These are phyloP conservation scores for Tuta absoluta DNA, from an alignment of 2,888 invertebrate species.

Conservation along the genomic window DNA sequence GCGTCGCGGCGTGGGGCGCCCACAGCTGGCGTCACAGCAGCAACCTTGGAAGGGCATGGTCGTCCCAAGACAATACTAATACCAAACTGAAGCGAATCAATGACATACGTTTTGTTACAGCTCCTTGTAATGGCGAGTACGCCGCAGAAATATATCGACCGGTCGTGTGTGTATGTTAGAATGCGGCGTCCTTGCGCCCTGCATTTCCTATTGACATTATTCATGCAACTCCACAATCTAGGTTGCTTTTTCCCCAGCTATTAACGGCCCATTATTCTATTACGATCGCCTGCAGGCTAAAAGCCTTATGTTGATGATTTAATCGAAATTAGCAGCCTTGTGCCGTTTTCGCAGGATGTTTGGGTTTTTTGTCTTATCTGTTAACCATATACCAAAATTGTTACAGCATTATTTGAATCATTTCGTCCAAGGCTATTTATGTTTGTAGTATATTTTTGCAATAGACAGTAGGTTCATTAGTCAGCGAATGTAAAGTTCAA, in stretches of 20 bases:
- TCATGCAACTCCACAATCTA: constrained; percentile 33
- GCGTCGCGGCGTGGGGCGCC: constrained; percentile 35
- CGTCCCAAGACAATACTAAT: constrained; percentile 44
- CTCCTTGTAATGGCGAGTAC: constrained; percentile 54
- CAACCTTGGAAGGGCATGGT: constrained; percentile 49
- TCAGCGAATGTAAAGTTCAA: not conserved
- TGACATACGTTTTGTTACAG: not conserved
- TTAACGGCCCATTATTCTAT: not conserved
- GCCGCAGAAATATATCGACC: constrained; percentile 79
- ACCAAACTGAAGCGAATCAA: constrained; percentile 35
- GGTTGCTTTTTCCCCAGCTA: constrained; percentile 18
- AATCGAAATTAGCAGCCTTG: constrained; percentile 20
- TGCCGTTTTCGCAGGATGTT: constrained; percentile 24
- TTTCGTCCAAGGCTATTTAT: constrained; percentile 16
- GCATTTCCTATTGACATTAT: constrained; percentile 49
- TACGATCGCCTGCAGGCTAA: constrained; percentile 1
- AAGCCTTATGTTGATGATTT: not conserved
- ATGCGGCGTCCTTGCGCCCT: constrained; percentile 58
- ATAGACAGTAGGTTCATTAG: not conserved
- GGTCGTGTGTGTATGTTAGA: constrained; percentile 50
- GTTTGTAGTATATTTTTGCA: not conserved
- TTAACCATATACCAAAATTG: constrained; percentile 21
- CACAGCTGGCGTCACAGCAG: constrained; percentile 40
- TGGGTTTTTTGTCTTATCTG: constrained; percentile 10
- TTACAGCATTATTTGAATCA: constrained; percentile 8